phyloP scores from a whole-genome alignment of 1,140 invertebrate species.

The Musca vetustissima region DNA sequence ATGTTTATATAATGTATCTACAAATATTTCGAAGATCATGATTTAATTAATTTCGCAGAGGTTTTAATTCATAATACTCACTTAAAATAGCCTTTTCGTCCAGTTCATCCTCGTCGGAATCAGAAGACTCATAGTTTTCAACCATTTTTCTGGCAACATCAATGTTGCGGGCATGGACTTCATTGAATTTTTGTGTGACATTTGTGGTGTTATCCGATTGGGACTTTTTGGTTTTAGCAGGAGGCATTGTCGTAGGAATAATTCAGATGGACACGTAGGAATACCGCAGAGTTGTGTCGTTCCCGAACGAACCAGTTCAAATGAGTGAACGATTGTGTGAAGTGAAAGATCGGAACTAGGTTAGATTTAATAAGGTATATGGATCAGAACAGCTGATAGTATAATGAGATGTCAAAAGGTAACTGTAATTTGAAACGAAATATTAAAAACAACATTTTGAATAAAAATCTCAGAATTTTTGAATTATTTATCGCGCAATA shows the following conservation, averaged over 20 bases:
- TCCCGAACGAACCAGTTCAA: no score
- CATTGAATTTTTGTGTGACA: slow-evolving; percentile 29
- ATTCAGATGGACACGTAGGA: background rate
- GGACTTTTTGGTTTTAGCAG: background rate
- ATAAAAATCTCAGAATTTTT: no score
- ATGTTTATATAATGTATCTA: slow-evolving; percentile 31
- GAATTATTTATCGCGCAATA: no score
- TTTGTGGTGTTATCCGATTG: slow-evolving; percentile 4
- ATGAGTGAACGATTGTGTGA: no score
- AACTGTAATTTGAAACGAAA: no score
- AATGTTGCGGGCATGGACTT: slow-evolving; percentile 63
- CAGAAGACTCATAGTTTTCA: slow-evolving; percentile 59
- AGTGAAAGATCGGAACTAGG: no score
- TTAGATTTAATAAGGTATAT: no score
- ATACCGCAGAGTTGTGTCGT: no score
- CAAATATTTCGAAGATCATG: background rate
- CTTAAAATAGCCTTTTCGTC: slow-evolving; percentile 59
- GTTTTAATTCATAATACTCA: slow-evolving; percentile 35
- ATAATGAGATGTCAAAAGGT: no score
- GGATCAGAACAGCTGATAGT: no score
- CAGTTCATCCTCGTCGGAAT: slow-evolving; percentile 61
- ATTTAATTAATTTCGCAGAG: background rate
- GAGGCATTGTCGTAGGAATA: background rate
- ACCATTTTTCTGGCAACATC: slow-evolving; percentile 61
- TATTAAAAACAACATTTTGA: no score